Base-by-base conservation (phyloP, 2,797 vertebrate genomes). In the Thripadectes ignobilis region DNA sequence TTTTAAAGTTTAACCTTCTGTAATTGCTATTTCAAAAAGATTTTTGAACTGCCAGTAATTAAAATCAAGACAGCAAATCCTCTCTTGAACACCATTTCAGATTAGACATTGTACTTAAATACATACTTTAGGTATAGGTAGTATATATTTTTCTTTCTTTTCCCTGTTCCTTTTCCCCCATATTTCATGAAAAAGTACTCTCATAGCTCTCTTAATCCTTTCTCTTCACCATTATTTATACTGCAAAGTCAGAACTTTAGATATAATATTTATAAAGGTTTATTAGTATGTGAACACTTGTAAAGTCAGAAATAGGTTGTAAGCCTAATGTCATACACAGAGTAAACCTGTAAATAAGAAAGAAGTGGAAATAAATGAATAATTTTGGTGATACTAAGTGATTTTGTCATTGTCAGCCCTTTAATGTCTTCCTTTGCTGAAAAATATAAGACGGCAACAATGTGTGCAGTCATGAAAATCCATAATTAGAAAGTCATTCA, bases 101-200 rank as follows among this genome's bases (percentile, higher is more conserved):
- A 43, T 55, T 73, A 57, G 14, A 54, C 4, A 45, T 14, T 26
- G 5, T 32, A 52, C 6, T 88, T 41, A 58, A 58, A 69, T 16
- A 39, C 3, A 3, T 61, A 62, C 16, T 65, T 73, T 8, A 17
- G 85, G 49, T 43, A 29, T 4, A 62, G 2, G 2, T 7, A 46
- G 4, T 10, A 48, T 30, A 34, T 30, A 22, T 20, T 51, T 29
- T 20, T 43, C 2, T 36, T 10, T 39, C 2, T 54, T 55, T 68
- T 29, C 12, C 10, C 14, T 27, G 5, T 10, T 34, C 10, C 4
- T 51, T 4, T 2, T 2, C 1, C 3, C 8, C 1, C 2, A 11
- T 24, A 52, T 78, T 77, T 7, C 24, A 45, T 68, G 23, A 36
- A 51, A 88, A 85, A 65, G 22, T 63, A 8, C 9, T 81, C 3